Evolutionary conservation across 1,140 invertebrate species (phyloP).

Genomic region (Drosophila sucinea): DNA sequence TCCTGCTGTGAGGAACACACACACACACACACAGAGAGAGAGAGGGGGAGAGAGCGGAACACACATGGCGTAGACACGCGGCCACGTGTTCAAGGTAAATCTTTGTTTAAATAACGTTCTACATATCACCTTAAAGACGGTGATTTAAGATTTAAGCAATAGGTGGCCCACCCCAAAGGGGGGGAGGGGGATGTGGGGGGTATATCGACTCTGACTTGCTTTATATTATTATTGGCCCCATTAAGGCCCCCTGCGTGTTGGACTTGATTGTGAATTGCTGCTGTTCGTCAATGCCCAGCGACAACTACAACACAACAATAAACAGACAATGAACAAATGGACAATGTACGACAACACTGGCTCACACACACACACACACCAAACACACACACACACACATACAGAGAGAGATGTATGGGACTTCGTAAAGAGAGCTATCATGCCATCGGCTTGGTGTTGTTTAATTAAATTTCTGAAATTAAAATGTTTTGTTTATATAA

Average conservation of each 20-base stretch:
- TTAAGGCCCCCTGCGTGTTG: constrained; percentile 15
- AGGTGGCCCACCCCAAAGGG: too few relatives aligned
- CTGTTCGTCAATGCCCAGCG: constrained; percentile 36
- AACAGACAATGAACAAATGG: constrained; percentile 5
- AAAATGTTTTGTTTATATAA: constrained; percentile 83
- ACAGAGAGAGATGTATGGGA: neutral
- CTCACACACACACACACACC: neutral
- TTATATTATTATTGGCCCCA: constrained; percentile 49
- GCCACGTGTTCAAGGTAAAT: constrained; percentile 3
- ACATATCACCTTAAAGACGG: neutral
- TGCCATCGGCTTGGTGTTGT: constrained; percentile 64
- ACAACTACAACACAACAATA: constrained; percentile 41
- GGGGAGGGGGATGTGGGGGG: neutral
- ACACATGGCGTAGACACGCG: neutral
- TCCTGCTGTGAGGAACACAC: constrained; percentile 7
- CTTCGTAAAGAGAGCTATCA: constrained; percentile 41
- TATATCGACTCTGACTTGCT: neutral
- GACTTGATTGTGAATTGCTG: constrained; percentile 33
- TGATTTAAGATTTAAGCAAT: neutral
- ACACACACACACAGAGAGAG: neutral
- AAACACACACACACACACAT: neutral
- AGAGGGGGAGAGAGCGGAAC: neutral
- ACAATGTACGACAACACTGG: neutral
- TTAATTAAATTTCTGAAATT: constrained; percentile 83
- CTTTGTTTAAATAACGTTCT: neutral